phyloP scores from a whole-genome alignment of 2,797 vertebrate genomes.

The Schizopygopsis pylzovi region DNA sequence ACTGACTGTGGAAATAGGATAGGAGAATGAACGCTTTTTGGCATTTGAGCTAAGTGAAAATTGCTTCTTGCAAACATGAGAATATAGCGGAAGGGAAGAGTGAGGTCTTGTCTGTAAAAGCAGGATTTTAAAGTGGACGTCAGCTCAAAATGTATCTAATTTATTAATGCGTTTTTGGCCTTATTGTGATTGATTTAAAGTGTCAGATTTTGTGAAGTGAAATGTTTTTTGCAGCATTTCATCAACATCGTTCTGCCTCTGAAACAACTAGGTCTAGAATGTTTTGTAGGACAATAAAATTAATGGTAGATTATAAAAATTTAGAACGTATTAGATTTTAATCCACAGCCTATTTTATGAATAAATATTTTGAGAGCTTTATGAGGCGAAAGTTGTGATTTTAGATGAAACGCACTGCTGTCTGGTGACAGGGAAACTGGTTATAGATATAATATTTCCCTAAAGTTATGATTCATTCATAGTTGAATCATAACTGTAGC shows the following conservation, averaged over 20 bases:
- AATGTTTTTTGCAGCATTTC: background rate
- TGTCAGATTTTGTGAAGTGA: too few relatives aligned
- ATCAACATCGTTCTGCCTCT: too few relatives aligned
- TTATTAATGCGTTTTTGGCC: slow-evolving; percentile 6
- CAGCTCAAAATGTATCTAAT: slow-evolving; percentile 14
- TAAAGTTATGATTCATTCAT: background rate
- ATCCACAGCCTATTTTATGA: background rate
- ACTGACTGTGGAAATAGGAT: slow-evolving; percentile 51
- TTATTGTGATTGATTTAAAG: slow-evolving; percentile 1
- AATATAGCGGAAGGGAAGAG: background rate
- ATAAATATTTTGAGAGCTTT: background rate
- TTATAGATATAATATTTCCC: too few relatives aligned
- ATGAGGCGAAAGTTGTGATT: too few relatives aligned
- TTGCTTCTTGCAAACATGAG: slow-evolving; percentile 11
- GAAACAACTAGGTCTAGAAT: background rate
- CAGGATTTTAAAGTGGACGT: slow-evolving; percentile 18
- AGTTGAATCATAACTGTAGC: background rate
- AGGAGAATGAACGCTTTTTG: slow-evolving; percentile 41
- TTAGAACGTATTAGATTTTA: background rate
- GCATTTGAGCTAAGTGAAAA: slow-evolving; percentile 27
- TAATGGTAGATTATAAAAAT: background rate
- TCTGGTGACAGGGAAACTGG: slow-evolving; percentile 9
- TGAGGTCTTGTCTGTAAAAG: background rate
- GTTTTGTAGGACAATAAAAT: background rate
- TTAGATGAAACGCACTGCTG: too few relatives aligned